phyloP scores from a whole-genome alignment of 2,888 invertebrate genomes.

The Sphaerophoria rueppellii region DNA sequence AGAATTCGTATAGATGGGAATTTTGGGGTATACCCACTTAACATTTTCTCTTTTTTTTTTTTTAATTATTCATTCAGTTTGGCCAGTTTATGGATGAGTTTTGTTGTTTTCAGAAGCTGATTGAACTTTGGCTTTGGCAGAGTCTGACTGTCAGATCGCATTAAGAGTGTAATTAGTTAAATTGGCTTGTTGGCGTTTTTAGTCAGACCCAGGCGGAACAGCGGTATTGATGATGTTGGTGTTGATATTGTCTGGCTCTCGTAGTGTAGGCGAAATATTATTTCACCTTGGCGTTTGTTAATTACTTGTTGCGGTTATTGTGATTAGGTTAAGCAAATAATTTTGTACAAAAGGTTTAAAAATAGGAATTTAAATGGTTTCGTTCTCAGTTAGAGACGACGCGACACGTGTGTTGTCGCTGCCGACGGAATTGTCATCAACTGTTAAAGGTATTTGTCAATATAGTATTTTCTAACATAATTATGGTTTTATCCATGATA shows the following conservation, averaged over 20 bases:
- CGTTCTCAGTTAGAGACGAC: too few relatives aligned
- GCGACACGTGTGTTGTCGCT: too few relatives aligned
- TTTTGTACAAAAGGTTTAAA: background rate
- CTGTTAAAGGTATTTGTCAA: too few relatives aligned
- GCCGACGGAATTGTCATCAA: background rate
- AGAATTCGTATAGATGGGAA: background rate
- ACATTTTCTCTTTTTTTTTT: slow-evolving; percentile 23
- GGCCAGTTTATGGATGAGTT: slow-evolving; percentile 38
- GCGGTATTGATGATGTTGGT: background rate
- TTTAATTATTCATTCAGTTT: slow-evolving; percentile 13
- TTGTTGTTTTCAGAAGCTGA: slow-evolving; percentile 63
- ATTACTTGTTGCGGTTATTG: slow-evolving; percentile 20
- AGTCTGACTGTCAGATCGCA: slow-evolving; percentile 61
- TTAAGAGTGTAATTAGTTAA: slow-evolving; percentile 65
- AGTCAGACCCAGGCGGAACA: background rate
- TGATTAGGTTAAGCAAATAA: slow-evolving; percentile 43
- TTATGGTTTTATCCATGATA: too few relatives aligned
- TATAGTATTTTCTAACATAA: too few relatives aligned
- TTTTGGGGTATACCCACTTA: background rate
- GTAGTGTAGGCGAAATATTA: slow-evolving; percentile 9
- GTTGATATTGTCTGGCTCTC: slow-evolving; percentile 23
- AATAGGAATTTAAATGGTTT: background rate
- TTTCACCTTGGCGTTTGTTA: slow-evolving; percentile 14
- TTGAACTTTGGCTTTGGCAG: slow-evolving; percentile 60
- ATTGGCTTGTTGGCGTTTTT: slow-evolving; percentile 38